These are phyloP conservation scores for Helicoverpa zea DNA, from an alignment of 1,140 invertebrate species.

Conservation along the genomic window DNA sequence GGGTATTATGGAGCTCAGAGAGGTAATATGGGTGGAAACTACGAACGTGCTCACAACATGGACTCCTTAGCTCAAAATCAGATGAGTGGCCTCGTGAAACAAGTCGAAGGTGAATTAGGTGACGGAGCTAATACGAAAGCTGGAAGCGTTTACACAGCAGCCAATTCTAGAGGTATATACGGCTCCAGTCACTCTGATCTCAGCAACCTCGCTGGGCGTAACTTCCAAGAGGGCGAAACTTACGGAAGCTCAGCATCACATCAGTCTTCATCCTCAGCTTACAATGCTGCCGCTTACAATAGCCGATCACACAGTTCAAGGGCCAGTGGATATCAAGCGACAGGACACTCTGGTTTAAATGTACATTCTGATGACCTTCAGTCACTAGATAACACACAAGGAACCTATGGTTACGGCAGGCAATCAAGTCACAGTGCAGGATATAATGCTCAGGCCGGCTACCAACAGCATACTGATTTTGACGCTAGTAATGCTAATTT, in stretches of 20 bases:
- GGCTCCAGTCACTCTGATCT: constrained; percentile 75
- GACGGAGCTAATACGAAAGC: constrained; percentile 72
- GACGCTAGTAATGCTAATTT: constrained; percentile 59
- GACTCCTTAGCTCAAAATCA: constrained; percentile 80
- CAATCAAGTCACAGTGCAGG: constrained; percentile 61
- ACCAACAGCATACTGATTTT: constrained; percentile 60
- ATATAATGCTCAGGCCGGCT: constrained; percentile 64
- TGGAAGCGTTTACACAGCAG: constrained; percentile 79
- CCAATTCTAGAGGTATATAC: constrained; percentile 79
- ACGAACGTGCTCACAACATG: constrained; percentile 84
- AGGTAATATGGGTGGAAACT: constrained; percentile 86
- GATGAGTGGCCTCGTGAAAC: constrained; percentile 77
- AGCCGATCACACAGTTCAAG: constrained; percentile 59
- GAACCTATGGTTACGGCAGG: constrained; percentile 60
- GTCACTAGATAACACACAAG: constrained; percentile 57
- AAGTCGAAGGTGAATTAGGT: constrained; percentile 81
- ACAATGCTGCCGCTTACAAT: constrained; percentile 48
- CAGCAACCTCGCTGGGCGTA: constrained; percentile 75
- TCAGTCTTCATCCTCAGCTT: constrained; percentile 33
- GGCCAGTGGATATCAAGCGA: constrained; percentile 49
- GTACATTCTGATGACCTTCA: constrained; percentile 62
- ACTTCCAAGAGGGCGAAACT: constrained; percentile 70
- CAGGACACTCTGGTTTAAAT: constrained; percentile 14
- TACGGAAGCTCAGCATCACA: constrained; percentile 60
- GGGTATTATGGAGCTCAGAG: constrained; percentile 83